These are phyloP conservation scores for Bellardia bayeri DNA, from an alignment of 2,888 invertebrate species.

Conservation along the genomic window DNA sequence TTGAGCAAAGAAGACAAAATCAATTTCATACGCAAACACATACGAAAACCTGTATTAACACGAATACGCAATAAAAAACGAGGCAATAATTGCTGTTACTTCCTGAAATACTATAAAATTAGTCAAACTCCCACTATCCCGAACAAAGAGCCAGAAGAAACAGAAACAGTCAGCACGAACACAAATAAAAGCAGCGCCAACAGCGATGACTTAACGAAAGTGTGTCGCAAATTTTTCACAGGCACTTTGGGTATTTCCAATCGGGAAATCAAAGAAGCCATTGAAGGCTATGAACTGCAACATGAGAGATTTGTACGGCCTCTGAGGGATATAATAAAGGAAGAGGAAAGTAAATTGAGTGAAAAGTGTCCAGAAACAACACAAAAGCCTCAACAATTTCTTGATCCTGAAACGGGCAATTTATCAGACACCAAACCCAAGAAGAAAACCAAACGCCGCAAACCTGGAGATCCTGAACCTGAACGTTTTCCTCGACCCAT, in stretches of 20 bases:
- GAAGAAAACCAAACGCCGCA: conserved; percentile 57
- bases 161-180: neutral
- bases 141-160: neutral
- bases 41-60: conserved; percentile 50
- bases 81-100: conserved; percentile 67
- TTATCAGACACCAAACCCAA: conserved; percentile 47
- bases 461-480: conserved; percentile 65
- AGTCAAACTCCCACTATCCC: neutral
- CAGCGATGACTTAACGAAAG: conserved; percentile 49
- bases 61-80: conserved; percentile 65
- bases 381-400: conserved; percentile 53
- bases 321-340: conserved; percentile 45
- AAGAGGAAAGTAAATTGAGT: conserved; percentile 33
- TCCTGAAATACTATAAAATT: conserved; percentile 54
- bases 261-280: conserved; percentile 66
- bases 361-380: conserved; percentile 22
- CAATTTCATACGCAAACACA: conserved; percentile 59
- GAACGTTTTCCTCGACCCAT: conserved; percentile 74
- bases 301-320: conserved; percentile 35
- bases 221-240: conserved; percentile 73
- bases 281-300: conserved; percentile 67
- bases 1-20: conserved; percentile 57
- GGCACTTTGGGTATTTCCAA: conserved; percentile 60
- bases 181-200: neutral
- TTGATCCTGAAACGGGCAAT: conserved; percentile 67